Conservation (phyloP, 2,888 invertebrate genomes). For the Pristionchus entomophagus region DNA sequence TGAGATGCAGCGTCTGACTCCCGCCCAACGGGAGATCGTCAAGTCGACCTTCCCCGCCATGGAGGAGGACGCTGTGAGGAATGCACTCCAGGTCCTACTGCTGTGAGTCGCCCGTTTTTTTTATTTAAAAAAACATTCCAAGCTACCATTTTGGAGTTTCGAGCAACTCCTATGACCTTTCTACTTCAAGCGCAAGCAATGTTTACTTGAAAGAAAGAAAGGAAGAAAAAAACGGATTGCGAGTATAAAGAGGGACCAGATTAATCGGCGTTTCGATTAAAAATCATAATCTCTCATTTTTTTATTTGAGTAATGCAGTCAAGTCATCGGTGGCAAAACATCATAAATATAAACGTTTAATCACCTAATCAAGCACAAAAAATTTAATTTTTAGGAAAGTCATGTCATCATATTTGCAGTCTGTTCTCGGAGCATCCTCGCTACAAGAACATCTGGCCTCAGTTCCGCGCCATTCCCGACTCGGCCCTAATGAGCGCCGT, state of each 20-base stretch:
- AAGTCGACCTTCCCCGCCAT: constrained; percentile 61
- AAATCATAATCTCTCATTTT: neutral
- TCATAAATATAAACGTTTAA: no score
- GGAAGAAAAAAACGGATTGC: no score
- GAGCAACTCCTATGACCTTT: no score
- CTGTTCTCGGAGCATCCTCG: constrained; percentile 71
- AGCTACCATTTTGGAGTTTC: no score
- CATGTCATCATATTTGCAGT: constrained; percentile 57
- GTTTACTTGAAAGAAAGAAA: no score
- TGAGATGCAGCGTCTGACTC: constrained; percentile 60
- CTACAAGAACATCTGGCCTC: constrained; percentile 74
- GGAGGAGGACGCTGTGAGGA: constrained; percentile 59
- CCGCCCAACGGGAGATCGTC: constrained; percentile 59
- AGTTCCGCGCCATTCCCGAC: constrained; percentile 72
- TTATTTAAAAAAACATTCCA: no score
- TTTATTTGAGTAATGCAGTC: no score
- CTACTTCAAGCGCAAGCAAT: no score
- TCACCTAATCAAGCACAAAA: no score
- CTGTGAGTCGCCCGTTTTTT: constrained; percentile 49
- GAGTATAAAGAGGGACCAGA: no score
- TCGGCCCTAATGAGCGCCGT: constrained; percentile 70
- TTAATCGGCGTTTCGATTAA: neutral
- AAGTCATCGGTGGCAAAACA: no score
- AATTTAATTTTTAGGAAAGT: no score
- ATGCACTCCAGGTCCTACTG: constrained; percentile 64